Conservation (phyloP, 2,888 invertebrate genomes). For the Orchesellides sinensis region DNA sequence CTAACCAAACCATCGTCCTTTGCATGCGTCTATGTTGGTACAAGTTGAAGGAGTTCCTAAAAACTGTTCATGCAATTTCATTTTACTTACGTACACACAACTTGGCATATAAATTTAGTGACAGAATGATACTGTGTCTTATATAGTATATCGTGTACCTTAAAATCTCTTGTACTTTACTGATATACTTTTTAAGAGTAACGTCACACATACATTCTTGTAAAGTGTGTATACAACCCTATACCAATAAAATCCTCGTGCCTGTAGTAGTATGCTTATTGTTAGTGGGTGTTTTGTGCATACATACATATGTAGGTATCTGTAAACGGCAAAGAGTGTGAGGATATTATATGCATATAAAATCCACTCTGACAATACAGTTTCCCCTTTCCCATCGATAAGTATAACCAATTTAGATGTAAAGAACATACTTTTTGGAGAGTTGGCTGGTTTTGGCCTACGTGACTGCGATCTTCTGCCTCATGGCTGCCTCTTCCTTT, state of each 20-base stretch:
- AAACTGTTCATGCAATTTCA: slow-evolving; percentile 29
- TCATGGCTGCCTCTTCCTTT: slow-evolving; percentile 40
- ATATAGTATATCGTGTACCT: too few species aligned
- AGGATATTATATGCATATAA: background rate
- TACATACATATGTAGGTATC: too few species aligned
- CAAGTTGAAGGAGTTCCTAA: slow-evolving; percentile 46
- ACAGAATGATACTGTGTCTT: too few species aligned
- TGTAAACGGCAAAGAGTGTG: background rate
- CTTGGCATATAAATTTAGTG: too few species aligned
- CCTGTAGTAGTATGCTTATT: too few species aligned
- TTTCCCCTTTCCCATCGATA: background rate
- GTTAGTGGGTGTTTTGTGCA: too few species aligned
- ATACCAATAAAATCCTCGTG: too few species aligned
- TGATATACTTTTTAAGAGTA: too few species aligned
- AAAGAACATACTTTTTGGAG: background rate
- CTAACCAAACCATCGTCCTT: slow-evolving; percentile 37
- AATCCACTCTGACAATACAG: background rate
- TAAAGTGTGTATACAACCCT: too few species aligned
- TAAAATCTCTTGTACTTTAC: too few species aligned
- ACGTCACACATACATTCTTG: too few species aligned
- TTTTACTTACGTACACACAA: too few species aligned
- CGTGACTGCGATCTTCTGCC: slow-evolving; percentile 49
- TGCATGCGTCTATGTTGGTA: slow-evolving; percentile 47
- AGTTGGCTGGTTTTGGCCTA: slow-evolving; percentile 33
- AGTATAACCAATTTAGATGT: background rate